Conservation (phyloP, 2,797 vertebrate genomes). For the Melanotaenia pygmaea region DNA sequence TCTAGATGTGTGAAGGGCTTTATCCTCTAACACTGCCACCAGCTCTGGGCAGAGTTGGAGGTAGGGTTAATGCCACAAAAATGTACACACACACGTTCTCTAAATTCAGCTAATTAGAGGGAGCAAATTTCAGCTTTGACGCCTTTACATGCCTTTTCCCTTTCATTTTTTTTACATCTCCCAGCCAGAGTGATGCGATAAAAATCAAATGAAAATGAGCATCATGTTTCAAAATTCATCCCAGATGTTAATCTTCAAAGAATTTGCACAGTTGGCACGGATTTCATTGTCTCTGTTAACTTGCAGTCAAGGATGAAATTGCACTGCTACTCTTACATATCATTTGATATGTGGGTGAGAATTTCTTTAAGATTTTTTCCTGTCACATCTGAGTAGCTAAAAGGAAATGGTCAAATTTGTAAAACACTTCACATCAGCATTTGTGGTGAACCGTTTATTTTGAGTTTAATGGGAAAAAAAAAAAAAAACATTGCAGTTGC, state of each 20-base stretch:
- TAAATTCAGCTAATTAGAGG: conserved; percentile 24
- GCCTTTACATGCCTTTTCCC: conserved; percentile 12
- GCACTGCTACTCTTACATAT: conserved; percentile 21
- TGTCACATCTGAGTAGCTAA: conserved; percentile 26
- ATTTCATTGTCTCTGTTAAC: conserved; percentile 9
- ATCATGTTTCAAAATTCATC: conserved; percentile 22
- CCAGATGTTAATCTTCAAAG: conserved; percentile 26
- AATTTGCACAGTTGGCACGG: conserved; percentile 8
- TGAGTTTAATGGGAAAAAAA: conserved; percentile 20
- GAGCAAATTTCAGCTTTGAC: conserved; percentile 22
- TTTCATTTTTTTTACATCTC: background rate
- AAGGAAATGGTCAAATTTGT: conserved; percentile 39
- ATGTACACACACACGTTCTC: conserved; percentile 37
- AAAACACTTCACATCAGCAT: conserved; percentile 36
- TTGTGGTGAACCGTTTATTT: conserved; percentile 65
- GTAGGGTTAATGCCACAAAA: conserved; percentile 71
- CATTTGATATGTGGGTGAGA: conserved; percentile 30
- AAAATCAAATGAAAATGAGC: background rate
- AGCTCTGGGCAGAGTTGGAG: conserved; percentile 82
- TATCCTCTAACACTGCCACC: conserved; percentile 80
- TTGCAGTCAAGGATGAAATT: conserved; percentile 37
- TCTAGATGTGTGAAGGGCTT: conserved; percentile 76
- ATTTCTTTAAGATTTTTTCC: background rate
- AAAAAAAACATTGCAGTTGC: conserved; percentile 50
- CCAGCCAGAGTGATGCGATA: background rate